Evolutionary conservation across 2,888 invertebrate species (phyloP).

Genomic region (Diplolepis rosae): DNA sequence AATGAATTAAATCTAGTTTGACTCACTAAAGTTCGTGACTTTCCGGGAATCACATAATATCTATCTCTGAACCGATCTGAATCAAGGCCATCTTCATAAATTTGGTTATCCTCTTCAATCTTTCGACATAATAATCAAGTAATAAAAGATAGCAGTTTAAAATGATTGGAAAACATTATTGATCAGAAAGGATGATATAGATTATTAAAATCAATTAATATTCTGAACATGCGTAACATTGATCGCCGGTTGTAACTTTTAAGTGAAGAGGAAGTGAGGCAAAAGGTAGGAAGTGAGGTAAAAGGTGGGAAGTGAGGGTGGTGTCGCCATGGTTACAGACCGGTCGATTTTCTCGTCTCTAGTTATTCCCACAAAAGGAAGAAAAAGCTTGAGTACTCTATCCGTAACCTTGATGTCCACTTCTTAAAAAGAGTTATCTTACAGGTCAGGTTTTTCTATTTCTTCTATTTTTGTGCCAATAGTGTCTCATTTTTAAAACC

Average conservation of each 20-base stretch:
- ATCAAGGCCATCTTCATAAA: neutral
- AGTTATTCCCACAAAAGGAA: conserved; percentile 30
- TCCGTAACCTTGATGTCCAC: conserved; percentile 6
- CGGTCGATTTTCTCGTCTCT: conserved; percentile 62
- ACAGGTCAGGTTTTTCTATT: neutral
- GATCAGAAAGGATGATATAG: too few species aligned
- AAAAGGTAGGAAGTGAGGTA: conserved; percentile 34
- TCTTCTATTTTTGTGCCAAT: neutral
- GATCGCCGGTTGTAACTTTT: conserved; percentile 31
- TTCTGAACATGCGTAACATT: conserved; percentile 3
- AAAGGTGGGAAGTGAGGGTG: conserved; percentile 31
- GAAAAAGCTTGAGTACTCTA: neutral
- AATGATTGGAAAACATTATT: too few species aligned
- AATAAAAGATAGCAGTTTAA: too few species aligned
- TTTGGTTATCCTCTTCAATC: too few species aligned
- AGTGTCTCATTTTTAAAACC: neutral
- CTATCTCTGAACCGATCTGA: neutral
- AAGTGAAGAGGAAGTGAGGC: neutral
- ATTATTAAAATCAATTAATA: too few species aligned
- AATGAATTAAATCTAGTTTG: neutral
- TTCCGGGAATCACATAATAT: neutral
- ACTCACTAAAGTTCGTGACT: neutral
- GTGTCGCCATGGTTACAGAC: conserved; percentile 65
- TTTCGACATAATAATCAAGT: too few species aligned
- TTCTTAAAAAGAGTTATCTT: neutral